Evolutionary conservation across 1,140 invertebrate species (phyloP), one percentile per base, ranked within the genome.

Genomic region (Drosophila obscura): DNA sequence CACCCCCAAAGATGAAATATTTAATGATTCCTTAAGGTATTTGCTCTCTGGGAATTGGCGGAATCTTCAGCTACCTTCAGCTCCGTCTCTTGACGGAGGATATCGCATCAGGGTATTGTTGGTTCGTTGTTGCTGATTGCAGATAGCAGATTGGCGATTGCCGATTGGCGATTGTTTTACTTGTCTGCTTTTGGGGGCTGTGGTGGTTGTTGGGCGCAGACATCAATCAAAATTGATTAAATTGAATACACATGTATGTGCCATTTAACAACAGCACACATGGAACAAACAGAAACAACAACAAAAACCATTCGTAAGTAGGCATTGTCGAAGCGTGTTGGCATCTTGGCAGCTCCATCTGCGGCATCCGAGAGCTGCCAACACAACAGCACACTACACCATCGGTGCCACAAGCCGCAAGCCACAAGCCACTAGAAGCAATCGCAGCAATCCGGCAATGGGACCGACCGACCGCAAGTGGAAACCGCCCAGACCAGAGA

Each of bases 221-320:
- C 82, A 87, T 87, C 83, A 87, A 87, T 87, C 82, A 87, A 78
- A 87, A 88, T 87, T 87, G 82, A 88, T 82, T 87, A 82, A 75
- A 88, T 68, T 77, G 68, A 79, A 68, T 63, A 68, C 78, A 80
- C 46, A 71, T 57, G 59, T 73, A 56, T 61, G 41, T 51, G 41
- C 58, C 60, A 75, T 67, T 62, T 61, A 60, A 61, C 46, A 60
- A 61, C 46, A 50, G 1, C 53, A 46, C 35, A 28, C 45, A 31
- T 19, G 46, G 31, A 9, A 24, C 4, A 49, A 58, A 13, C 13
- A 50, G 39, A 31, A 22, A 56, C 56, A 53, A 19, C 19, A 50
- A 44, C 9, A 50, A 45, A 43, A 69, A 67, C 57, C 51, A 68
- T 57, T 53, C 48, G 35, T 69, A 78, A 82, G 71, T 78, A 76